phyloP scores from a whole-genome alignment of 1,140 invertebrate species.

The Aphaenogaster ashmeadi region DNA sequence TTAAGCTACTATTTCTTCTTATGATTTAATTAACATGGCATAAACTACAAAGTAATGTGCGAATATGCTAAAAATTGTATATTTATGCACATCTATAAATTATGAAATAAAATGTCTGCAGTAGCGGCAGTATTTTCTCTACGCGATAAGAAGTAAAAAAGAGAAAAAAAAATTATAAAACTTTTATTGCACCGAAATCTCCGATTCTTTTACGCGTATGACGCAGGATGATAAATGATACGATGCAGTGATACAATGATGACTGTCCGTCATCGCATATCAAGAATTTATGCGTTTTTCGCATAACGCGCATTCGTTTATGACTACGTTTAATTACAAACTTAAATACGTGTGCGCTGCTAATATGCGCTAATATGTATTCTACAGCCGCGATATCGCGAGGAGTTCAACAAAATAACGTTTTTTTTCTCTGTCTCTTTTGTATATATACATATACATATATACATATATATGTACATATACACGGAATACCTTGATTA shows the following conservation, averaged over 20 bases:
- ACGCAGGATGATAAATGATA: background rate
- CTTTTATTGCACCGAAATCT: background rate
- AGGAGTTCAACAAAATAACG: slow-evolving; percentile 48
- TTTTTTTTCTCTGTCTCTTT: background rate
- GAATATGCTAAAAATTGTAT: background rate
- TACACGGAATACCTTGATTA: slow-evolving; percentile 69
- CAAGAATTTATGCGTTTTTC: slow-evolving; percentile 13
- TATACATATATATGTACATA: slow-evolving; percentile 58
- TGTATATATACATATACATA: slow-evolving; percentile 10
- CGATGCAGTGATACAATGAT: background rate
- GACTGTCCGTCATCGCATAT: background rate
- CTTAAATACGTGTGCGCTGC: slow-evolving; percentile 35
- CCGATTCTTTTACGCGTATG: slow-evolving; percentile 28
- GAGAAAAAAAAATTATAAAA: background rate
- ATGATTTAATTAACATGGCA: background rate
- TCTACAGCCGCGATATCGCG: slow-evolving; percentile 65
- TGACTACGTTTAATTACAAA: slow-evolving; percentile 61
- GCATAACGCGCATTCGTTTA: background rate
- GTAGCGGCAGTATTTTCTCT: background rate
- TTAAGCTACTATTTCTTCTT: background rate
- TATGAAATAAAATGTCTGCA: background rate
- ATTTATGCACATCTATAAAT: slow-evolving; percentile 4
- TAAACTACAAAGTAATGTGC: no score
- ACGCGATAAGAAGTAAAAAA: background rate
- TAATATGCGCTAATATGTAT: slow-evolving; percentile 8